Evolutionary conservation across 2,888 invertebrate genomes (phyloP).

Genomic region (Sisyra terminalis): DNA sequence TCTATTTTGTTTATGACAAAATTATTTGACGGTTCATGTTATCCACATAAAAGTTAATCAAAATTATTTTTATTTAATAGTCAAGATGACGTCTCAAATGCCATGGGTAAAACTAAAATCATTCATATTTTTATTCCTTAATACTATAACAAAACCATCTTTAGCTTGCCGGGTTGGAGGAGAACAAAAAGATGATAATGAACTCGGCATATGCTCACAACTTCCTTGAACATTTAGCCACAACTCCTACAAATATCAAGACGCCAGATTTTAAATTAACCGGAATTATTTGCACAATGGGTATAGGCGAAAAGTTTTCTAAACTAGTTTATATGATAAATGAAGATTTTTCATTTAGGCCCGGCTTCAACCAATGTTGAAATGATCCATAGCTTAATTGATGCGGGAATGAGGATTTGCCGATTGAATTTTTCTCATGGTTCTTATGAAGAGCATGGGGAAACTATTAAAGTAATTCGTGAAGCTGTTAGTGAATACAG

Average conservation of each 20-base stretch:
- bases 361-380: slow-evolving; percentile 16
- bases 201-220: slow-evolving; percentile 30
- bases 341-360: slow-evolving; percentile 9
- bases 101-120: slow-evolving; percentile 19
- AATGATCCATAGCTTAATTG: slow-evolving; percentile 31
- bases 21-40: too few relatives aligned
- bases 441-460: slow-evolving; percentile 26
- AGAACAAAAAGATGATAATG: slow-evolving; percentile 27
- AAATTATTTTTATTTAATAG: too few relatives aligned
- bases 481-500: slow-evolving; percentile 38
- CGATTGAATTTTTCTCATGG: slow-evolving; percentile 29
- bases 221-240: slow-evolving; percentile 31
- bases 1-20: too few relatives aligned
- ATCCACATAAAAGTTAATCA: too few relatives aligned
- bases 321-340: background rate
- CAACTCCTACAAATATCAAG: slow-evolving; percentile 17
- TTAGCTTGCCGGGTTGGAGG: slow-evolving; percentile 1
- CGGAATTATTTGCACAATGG: slow-evolving; percentile 36
- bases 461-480: slow-evolving; percentile 28
- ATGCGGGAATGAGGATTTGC: slow-evolving; percentile 35
- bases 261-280: slow-evolving; percentile 31
- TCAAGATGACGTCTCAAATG: slow-evolving; percentile 17
- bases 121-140: slow-evolving; percentile 4
- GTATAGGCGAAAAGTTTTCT: slow-evolving; percentile 21
- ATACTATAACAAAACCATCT: background rate